Percentiles rank a stretch among this genome's conserved stretches.
phyloP scores from a whole-genome alignment of 2,113 vertebrate genomes.

The Calypte anna region DNA sequence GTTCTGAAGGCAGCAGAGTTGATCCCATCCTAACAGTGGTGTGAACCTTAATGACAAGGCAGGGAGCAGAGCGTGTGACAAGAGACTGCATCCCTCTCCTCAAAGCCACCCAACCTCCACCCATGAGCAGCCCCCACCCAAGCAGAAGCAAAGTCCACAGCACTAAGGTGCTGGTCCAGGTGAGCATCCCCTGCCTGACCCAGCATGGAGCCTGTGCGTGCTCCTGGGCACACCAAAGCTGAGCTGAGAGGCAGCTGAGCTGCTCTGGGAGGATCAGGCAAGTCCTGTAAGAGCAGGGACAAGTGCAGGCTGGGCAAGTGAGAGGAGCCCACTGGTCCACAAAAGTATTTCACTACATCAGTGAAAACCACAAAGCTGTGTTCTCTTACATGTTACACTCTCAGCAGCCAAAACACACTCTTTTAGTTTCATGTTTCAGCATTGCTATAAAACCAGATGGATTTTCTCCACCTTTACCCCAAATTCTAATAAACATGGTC shows the following conservation, averaged over 20 bases:
- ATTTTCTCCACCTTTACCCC: background rate
- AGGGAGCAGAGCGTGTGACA: fast-evolving
- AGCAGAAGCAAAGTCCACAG: fast-evolving
- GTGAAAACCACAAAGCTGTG: background rate
- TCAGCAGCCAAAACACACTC: background rate
- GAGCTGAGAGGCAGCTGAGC: background rate
- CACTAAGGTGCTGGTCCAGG: background rate
- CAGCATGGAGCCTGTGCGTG: fast-evolving
- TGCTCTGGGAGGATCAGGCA: background rate
- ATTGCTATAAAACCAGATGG: background rate
- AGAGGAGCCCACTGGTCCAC: background rate
- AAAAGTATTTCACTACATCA: background rate
- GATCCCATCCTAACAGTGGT: fast-evolving
- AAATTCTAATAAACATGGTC: background rate
- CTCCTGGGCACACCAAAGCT: background rate
- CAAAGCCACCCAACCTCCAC: fast-evolving
- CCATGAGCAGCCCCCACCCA: fast-evolving
- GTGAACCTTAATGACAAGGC: background rate
- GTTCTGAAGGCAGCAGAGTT: background rate
- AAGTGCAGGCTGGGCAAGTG: background rate
- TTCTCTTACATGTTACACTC: background rate
- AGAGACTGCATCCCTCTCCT: background rate
- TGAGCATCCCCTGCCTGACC: background rate
- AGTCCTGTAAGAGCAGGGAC: background rate
- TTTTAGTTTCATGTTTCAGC: background rate